Evolutionary conservation across 2,797 vertebrate genomes (phyloP), one percentile per base, ranked within the genome.

Genomic region (Morelia viridis): DNA sequence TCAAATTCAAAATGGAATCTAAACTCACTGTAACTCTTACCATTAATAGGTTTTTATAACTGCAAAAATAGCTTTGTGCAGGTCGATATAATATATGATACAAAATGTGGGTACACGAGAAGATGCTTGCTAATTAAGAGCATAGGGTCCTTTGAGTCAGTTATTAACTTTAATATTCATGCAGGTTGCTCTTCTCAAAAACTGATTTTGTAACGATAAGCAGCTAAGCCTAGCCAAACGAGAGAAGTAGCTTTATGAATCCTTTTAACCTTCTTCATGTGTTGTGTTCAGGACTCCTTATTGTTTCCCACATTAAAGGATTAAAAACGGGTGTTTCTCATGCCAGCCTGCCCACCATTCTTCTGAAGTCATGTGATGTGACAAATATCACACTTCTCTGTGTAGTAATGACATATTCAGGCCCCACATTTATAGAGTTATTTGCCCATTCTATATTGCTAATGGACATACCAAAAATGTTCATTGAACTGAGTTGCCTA

Each of bases 141-240:
- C 50, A 53, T 31, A 80, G 24, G 35, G 24, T 87, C 57, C 95
- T 96, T 96, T 58, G 46, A 90, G 46, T 87, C 35, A 92, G 94
- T 95, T 96, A 95, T 93, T 90, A 89, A 92, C 93, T 87, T 92
- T 95, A 95, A 94, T 93, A 93, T 91, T 64, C 89, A 87, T 58
- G 94, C 92, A 94, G 93, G 94, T 93, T 96, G 94, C 94, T 95
- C 87, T 7, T 53, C 15, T 80, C 57, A 13, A 56, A 90, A 92
- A 65, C n/a, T 56, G 46, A 46, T 60, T 90, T 56, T 90, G 93
- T 94, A 96, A 92, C 88, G 89, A 87, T 87, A 90, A 90, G 15
- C 94, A 90, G 93, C 92, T 93, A 93, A 87, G 95, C 95, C 94
- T 92, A 95, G 93, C 93, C 95, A 85, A 58, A 95, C 3, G 88